A percentile compares a stretch with the other conserved stretches of the same genome.
These are phyloP conservation scores for Poecile atricapillus DNA, from an alignment of 2,113 vertebrate genomes.

Conservation along the genomic window DNA sequence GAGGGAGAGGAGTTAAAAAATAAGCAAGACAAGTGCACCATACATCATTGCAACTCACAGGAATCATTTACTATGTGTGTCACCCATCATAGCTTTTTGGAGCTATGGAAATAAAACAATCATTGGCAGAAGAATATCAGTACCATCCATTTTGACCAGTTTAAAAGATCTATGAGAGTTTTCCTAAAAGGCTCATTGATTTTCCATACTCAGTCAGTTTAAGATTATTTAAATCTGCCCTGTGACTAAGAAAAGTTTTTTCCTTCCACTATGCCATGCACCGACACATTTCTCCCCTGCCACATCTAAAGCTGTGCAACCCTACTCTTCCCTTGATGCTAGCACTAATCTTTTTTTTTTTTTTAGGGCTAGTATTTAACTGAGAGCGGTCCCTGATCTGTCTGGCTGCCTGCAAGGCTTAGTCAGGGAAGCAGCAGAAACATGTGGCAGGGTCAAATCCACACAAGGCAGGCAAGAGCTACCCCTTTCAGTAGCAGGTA, in stretches of 20 bases:
- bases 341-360: neutral
- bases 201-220: neutral
- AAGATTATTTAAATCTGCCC: neutral
- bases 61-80: neutral
- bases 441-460: slow-evolving; percentile 13
- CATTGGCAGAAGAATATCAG: neutral
- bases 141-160: neutral
- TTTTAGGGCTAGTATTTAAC: neutral
- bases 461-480: slow-evolving; percentile 3
- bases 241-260: neutral
- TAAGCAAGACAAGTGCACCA: neutral
- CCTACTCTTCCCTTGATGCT: neutral
- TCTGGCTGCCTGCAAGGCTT: neutral
- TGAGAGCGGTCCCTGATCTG: neutral
- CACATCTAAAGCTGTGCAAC: neutral
- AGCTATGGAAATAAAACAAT: neutral
- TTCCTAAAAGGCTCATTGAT: neutral
- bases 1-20: neutral
- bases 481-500: neutral
- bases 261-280: neutral
- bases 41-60: neutral
- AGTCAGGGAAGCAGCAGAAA: slow-evolving; percentile 26
- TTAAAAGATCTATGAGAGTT: neutral
- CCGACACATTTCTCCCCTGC: neutral
- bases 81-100: neutral